phyloP scores from a whole-genome alignment of 1,140 invertebrate genomes.

The Saxidomus purpurata region DNA sequence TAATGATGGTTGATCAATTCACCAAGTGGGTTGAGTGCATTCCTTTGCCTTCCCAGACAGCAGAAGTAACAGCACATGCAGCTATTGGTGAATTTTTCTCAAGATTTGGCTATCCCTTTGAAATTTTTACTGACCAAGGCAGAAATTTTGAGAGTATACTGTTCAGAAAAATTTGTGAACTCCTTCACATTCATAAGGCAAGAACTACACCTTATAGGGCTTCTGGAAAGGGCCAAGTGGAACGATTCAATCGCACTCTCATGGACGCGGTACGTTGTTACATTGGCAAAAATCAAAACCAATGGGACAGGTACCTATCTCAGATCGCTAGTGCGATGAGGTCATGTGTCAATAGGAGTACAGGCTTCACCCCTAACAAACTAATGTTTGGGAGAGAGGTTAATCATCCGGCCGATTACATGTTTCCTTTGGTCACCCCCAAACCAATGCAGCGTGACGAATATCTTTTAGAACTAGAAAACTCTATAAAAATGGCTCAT shows the following conservation, averaged over 20 bases:
- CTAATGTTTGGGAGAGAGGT: conserved; percentile 71
- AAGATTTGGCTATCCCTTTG: conserved; percentile 67
- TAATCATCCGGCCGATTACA: background rate
- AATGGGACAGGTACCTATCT: conserved; percentile 72
- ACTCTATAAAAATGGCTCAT: too few relatives aligned
- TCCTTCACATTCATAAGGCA: conserved; percentile 70
- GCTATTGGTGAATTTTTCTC: conserved; percentile 57
- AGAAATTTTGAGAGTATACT: conserved; percentile 65
- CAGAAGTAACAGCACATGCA: conserved; percentile 44
- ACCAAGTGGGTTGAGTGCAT: conserved; percentile 78
- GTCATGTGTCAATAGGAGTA: conserved; percentile 64
- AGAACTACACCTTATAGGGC: conserved; percentile 78
- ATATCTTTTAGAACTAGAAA: background rate
- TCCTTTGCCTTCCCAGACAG: conserved; percentile 71
- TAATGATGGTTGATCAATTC: conserved; percentile 76
- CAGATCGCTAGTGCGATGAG: conserved; percentile 73
- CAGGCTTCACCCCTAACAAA: conserved; percentile 68
- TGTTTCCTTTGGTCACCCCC: background rate
- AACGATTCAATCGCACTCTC: conserved; percentile 72
- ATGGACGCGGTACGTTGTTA: conserved; percentile 5
- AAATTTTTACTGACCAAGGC: conserved; percentile 67
- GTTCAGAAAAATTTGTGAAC: conserved; percentile 55
- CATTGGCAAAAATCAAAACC: conserved; percentile 27
- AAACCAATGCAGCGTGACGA: background rate
- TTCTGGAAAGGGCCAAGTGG: conserved; percentile 79